phyloP scores from a whole-genome alignment of 2,113 vertebrate species.

The Emydura subglobosa region DNA sequence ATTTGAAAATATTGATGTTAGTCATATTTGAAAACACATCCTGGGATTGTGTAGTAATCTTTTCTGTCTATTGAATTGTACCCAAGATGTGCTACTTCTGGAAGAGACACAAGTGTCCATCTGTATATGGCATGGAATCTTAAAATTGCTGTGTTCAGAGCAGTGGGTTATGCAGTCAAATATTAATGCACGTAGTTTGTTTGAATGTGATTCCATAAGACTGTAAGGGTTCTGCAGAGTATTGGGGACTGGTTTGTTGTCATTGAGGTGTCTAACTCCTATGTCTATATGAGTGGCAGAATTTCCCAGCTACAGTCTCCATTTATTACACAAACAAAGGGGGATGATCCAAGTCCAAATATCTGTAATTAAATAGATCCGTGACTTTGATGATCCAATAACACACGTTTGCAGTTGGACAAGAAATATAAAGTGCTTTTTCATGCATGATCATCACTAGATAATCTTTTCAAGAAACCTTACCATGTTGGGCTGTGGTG shows the following conservation, averaged over 20 bases:
- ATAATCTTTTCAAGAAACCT: not conserved
- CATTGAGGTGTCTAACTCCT: not conserved
- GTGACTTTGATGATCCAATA: not conserved
- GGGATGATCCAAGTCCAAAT: not conserved
- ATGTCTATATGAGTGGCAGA: not conserved
- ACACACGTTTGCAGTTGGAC: not conserved
- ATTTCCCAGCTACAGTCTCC: not conserved
- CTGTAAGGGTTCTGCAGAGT: not conserved
- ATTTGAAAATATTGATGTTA: not conserved
- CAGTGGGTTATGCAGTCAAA: not conserved
- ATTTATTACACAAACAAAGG: not conserved
- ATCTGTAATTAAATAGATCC: not conserved
- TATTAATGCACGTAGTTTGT: not conserved
- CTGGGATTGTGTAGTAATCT: not conserved
- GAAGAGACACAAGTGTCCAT: not conserved
- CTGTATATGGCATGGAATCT: not conserved
- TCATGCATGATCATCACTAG: not conserved
- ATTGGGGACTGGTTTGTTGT: not conserved
- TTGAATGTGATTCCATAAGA: not conserved
- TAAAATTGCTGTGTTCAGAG: not conserved
- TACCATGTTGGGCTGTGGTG: not conserved
- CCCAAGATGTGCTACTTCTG: not conserved
- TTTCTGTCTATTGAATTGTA: not conserved
- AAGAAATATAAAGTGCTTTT: not conserved
- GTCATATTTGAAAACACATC: not conserved